These are phyloP conservation scores for Pogonus chalceus DNA, from an alignment of 1,140 invertebrate species.

Conservation along the genomic window DNA sequence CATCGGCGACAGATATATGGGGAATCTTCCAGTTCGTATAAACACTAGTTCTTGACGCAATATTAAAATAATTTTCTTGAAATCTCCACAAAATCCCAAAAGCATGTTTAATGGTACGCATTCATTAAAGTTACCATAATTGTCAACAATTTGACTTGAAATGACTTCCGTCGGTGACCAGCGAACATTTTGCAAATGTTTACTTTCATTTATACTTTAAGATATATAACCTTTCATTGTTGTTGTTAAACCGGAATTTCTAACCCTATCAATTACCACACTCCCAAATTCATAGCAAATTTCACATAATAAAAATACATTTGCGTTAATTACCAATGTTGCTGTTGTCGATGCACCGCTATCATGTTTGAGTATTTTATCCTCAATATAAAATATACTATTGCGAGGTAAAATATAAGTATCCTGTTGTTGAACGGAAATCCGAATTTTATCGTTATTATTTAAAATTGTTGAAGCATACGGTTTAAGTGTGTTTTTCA, in stretches of 20 bases:
- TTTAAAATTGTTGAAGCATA: constrained; percentile 14
- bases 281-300: constrained; percentile 14
- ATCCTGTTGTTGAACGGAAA: constrained; percentile 20
- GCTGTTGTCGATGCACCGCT: constrained; percentile 2
- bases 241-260: constrained; percentile 14
- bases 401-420: constrained; percentile 19
- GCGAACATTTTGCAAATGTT: constrained; percentile 11
- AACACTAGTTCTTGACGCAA: constrained; percentile 17
- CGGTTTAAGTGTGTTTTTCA: constrained; percentile 16
- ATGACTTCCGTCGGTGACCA: neutral
- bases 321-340: constrained; percentile 13
- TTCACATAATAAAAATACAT: constrained; percentile 13
- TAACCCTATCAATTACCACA: constrained; percentile 8
- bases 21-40: constrained; percentile 19
- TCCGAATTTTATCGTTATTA: constrained; percentile 21
- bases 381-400: constrained; percentile 23
- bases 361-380: constrained; percentile 16
- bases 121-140: constrained; percentile 11
- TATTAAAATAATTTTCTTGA: constrained; percentile 16
- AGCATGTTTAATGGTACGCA: constrained; percentile 15
- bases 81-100: constrained; percentile 16
- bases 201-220: constrained; percentile 3
- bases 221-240: constrained; percentile 13
- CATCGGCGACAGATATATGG: constrained; percentile 21
- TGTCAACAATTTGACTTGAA: constrained; percentile 1